Evolutionary conservation across 2,797 vertebrate species (phyloP).

Genomic region (Chrysocyon brachyurus): DNA sequence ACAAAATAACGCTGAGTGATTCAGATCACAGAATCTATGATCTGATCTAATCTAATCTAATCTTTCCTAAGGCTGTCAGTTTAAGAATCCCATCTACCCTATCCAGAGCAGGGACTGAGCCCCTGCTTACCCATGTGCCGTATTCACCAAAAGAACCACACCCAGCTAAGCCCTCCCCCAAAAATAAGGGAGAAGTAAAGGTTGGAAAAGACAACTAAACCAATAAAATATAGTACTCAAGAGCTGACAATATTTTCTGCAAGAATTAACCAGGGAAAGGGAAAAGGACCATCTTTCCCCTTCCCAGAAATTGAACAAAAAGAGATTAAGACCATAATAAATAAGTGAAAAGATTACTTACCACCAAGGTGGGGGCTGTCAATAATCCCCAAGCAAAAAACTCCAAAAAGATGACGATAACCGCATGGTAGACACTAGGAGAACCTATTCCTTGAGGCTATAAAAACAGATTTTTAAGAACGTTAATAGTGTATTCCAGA

Average conservation of each 20-base stretch:
- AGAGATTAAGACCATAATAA: background rate
- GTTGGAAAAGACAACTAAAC: background rate
- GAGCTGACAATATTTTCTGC: background rate
- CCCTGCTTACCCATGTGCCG: background rate
- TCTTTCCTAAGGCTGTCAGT: background rate
- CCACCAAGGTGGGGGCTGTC: constrained; percentile 96
- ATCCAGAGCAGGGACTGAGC: background rate
- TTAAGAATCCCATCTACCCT: background rate
- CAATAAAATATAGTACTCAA: background rate
- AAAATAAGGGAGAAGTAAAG: background rate
- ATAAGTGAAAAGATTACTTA: constrained; percentile 87
- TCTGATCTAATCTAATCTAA: too few relatives aligned
- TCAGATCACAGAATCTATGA: too few relatives aligned
- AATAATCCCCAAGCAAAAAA: constrained; percentile 98
- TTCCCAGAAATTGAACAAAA: background rate
- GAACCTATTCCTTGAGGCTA: constrained; percentile 93
- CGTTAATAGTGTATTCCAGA: background rate
- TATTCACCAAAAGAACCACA: background rate
- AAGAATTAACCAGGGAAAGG: background rate
- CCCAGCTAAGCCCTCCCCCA: background rate
- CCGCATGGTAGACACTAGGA: constrained; percentile 95
- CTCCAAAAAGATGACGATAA: constrained; percentile 99
- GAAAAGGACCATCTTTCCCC: background rate
- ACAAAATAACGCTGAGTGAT: constrained; percentile 6
- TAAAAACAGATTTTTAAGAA: constrained; percentile 61